A percentile compares a stretch with the other conserved stretches of the same genome.
Evolutionary conservation across 1,140 invertebrate species (phyloP).

Genomic region (Tribolium castaneum): DNA sequence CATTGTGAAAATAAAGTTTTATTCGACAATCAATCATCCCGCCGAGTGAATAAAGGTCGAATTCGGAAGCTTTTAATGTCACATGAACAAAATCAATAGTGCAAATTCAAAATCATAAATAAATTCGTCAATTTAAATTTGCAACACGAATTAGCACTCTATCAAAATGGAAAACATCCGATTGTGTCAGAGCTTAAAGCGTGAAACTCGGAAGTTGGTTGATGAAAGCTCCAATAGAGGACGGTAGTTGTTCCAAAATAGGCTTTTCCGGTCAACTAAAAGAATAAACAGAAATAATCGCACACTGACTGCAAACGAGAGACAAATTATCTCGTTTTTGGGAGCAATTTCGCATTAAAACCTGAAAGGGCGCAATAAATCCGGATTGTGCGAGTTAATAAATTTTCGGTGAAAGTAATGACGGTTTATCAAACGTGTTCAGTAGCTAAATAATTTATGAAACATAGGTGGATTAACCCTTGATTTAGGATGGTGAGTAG

Average conservation of each 20-base stretch:
- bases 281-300: constrained; percentile 17
- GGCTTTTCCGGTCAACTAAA: constrained; percentile 13
- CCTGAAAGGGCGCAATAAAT: constrained; percentile 22
- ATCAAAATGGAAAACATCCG: constrained; percentile 48
- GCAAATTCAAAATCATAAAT: constrained; percentile 44
- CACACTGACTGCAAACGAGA: background rate
- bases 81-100: constrained; percentile 36
- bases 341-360: constrained; percentile 14
- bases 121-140: constrained; percentile 50
- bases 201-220: constrained; percentile 15
- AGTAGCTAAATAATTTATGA: constrained; percentile 53
- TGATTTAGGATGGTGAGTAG: constrained; percentile 50
- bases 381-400: constrained; percentile 29
- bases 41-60: background rate
- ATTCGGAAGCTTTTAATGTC: constrained; percentile 30
- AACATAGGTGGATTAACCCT: constrained; percentile 54
- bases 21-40: constrained; percentile 8
- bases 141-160: constrained; percentile 52
- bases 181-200: constrained; percentile 33
- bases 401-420: constrained; percentile 42
- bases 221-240: constrained; percentile 23
- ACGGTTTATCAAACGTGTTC: constrained; percentile 49
- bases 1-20: background rate
- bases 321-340: constrained; percentile 29
- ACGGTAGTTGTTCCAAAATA: constrained; percentile 8